Evolutionary conservation across 2,113 vertebrate genomes (phyloP).

Genomic region (Empidonax alnorum): DNA sequence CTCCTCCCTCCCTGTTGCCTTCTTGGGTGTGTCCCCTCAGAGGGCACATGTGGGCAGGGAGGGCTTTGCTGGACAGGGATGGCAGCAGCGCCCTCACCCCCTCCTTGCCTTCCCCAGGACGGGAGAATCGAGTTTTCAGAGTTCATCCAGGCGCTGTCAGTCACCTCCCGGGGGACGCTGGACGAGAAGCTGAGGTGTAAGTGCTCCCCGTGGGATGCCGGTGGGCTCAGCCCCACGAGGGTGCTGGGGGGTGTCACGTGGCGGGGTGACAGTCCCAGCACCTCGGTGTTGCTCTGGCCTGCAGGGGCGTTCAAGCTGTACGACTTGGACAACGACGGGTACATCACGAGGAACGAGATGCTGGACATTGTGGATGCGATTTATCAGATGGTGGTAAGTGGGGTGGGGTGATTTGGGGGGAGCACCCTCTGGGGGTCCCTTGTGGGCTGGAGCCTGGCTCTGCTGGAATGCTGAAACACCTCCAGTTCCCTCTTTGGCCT

Average conservation of each 20-base stretch:
- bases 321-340: constrained; percentile 95
- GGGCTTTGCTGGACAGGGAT: neutral
- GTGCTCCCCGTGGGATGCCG: neutral
- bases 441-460: neutral
- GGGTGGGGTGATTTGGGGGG: fast-evolving
- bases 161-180: constrained; percentile 95
- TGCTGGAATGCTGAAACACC: neutral
- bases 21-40: neutral
- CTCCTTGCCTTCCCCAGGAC: constrained; percentile 75
- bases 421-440: neutral
- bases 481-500: neutral
- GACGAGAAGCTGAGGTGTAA: constrained; percentile 98
- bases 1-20: neutral
- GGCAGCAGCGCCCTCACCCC: neutral
- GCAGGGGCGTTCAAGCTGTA: constrained; percentile 98
- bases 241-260: fast-evolving
- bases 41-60: neutral
- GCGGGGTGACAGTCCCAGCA: neutral
- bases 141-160: constrained; percentile 98
- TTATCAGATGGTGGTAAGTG: constrained; percentile 99
- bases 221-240: neutral
- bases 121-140: constrained; percentile 97
- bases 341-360: constrained; percentile 98
- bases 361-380: constrained; percentile 98
- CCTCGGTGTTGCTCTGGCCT: neutral